Evolutionary conservation across 2,888 invertebrate species (phyloP).

Genomic region (Malthinus flaveolus): DNA sequence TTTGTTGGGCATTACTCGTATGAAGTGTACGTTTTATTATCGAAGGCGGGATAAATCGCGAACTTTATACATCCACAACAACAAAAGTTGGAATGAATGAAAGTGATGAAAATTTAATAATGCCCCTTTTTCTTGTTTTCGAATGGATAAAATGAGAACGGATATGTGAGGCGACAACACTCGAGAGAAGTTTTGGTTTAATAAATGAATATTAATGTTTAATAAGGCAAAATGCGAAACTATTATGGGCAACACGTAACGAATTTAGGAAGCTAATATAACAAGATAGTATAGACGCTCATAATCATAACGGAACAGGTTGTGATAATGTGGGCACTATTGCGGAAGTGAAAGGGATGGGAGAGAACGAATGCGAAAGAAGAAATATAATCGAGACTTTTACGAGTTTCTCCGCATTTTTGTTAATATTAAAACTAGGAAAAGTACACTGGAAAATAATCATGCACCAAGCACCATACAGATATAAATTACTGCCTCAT

Average conservation of each 20-base stretch:
- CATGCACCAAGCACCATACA: no score
- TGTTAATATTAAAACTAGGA: no score
- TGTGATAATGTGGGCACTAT: constrained; percentile 39
- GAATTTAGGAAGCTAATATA: constrained; percentile 47
- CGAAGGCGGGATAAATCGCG: not conserved
- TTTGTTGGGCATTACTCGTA: constrained; percentile 1
- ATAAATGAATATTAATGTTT: constrained; percentile 32
- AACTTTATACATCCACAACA: not conserved
- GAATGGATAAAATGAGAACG: no score
- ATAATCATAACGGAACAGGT: constrained; percentile 44
- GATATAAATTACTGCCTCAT: no score
- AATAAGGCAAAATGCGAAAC: constrained; percentile 36
- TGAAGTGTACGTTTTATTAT: not conserved
- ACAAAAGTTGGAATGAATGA: no score
- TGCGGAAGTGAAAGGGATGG: constrained; percentile 9
- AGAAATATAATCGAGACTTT: not conserved
- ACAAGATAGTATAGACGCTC: constrained; percentile 40
- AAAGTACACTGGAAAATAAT: no score
- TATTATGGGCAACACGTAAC: constrained; percentile 36
- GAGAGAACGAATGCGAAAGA: constrained; percentile 1
- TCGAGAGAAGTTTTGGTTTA: not conserved
- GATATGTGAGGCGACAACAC: not conserved
- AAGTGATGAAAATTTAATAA: no score
- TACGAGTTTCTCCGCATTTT: not conserved
- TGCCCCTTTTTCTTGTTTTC: no score